These are phyloP conservation scores for Bombus vancouverensis DNA, from an alignment of 1,140 invertebrate species.

Conservation along the genomic window DNA sequence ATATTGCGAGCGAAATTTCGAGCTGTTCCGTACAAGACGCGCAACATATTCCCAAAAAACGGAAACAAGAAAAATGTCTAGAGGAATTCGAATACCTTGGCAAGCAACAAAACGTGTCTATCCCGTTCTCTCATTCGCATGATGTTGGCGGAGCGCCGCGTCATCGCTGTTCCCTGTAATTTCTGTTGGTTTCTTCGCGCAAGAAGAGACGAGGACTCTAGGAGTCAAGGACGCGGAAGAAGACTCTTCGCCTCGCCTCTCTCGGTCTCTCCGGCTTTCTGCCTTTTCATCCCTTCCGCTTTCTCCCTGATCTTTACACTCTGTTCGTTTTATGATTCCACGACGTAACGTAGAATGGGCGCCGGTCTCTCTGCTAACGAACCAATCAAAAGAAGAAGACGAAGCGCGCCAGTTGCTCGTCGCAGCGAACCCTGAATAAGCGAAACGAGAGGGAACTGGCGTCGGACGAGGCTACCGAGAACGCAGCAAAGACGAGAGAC, in stretches of 20 bases:
- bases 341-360: background rate
- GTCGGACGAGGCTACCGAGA: conserved; percentile 17
- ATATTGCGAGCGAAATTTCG: no score
- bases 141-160: no score
- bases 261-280: background rate
- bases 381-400: conserved; percentile 56
- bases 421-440: conserved; percentile 25
- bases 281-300: background rate
- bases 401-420: background rate
- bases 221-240: conserved; percentile 63
- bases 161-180: background rate
- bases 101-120: no score
- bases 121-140: no score
- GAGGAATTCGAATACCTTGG: no score
- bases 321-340: background rate
- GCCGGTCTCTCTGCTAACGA: conserved; percentile 46
- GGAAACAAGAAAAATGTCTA: no score
- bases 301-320: background rate
- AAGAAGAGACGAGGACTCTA: conserved; percentile 50
- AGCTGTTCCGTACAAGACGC: no score
- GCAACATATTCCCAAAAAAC: no score
- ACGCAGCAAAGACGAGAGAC: background rate
- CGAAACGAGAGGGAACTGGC: conserved; percentile 21
- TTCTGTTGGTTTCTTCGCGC: conserved; percentile 47
- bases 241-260: conserved; percentile 35